Evolutionary conservation across 2,113 vertebrate genomes (phyloP).

Genomic region (Sinocyclocheilus grahami): DNA sequence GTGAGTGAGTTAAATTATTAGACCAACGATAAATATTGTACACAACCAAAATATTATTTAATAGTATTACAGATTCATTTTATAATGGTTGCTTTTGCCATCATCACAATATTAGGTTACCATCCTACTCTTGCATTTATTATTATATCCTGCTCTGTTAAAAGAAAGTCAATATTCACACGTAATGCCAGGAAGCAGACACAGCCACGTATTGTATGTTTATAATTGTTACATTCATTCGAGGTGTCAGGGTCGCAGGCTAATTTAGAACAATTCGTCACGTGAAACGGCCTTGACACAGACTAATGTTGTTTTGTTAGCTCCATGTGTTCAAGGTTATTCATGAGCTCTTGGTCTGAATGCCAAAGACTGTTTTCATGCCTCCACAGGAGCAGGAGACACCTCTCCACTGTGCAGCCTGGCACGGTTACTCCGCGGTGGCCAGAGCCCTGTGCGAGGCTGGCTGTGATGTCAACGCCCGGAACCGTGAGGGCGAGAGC

Average conservation of each 20-base stretch:
- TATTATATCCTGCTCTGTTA: not conserved
- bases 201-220: not conserved
- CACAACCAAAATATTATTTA: not conserved
- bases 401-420: conserved; percentile 92
- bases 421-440: conserved; percentile 93
- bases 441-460: conserved; percentile 87
- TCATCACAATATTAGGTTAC: no score
- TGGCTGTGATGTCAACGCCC: conserved; percentile 84
- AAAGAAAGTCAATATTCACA: not conserved
- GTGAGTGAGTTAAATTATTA: not conserved
- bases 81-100: not conserved
- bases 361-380: not conserved
- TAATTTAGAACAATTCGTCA: conserved; percentile 21
- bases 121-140: not conserved
- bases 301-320: conserved; percentile 23
- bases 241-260: not conserved
- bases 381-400: conserved; percentile 91
- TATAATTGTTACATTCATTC: not conserved
- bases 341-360: not conserved
- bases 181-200: not conserved
- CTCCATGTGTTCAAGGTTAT: conserved; percentile 10
- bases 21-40: not conserved
- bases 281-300: conserved; percentile 6
- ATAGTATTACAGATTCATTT: not conserved
- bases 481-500: conserved; percentile 92